Evolutionary conservation across 2,888 invertebrate genomes (phyloP).

Genomic region (Amblyteles armatorius): DNA sequence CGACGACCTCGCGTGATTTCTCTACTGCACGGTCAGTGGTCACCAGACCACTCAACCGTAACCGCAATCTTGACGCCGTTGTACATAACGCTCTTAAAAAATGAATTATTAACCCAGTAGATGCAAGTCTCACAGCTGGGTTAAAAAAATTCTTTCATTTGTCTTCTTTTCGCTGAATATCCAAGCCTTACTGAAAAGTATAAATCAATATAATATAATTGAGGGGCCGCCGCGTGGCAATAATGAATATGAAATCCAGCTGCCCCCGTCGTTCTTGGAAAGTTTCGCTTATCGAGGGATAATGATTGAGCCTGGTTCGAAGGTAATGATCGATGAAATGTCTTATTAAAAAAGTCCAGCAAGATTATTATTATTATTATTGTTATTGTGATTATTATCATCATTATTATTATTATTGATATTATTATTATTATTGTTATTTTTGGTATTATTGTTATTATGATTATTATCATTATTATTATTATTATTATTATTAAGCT

Average conservation of each 20-base stretch:
- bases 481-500: no score
- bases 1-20: no score
- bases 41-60: no score
- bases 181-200: not conserved
- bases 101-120: no score
- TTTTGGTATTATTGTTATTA: not conserved
- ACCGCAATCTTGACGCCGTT: no score
- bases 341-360: not conserved
- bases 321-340: not conserved
- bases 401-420: no score
- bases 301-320: constrained; percentile 58
- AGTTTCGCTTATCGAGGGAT: constrained; percentile 17
- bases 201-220: not conserved
- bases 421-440: not conserved
- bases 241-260: not conserved
- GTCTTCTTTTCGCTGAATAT: not conserved
- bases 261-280: constrained; percentile 52
- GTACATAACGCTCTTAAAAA: no score
- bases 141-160: not conserved
- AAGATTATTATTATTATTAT: not conserved
- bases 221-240: not conserved
- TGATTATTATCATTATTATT: no score
- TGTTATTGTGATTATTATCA: no score
- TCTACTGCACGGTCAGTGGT: no score
- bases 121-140: no score